Conservation (phyloP, 2,113 vertebrate genomes). For the Apus apus region DNA sequence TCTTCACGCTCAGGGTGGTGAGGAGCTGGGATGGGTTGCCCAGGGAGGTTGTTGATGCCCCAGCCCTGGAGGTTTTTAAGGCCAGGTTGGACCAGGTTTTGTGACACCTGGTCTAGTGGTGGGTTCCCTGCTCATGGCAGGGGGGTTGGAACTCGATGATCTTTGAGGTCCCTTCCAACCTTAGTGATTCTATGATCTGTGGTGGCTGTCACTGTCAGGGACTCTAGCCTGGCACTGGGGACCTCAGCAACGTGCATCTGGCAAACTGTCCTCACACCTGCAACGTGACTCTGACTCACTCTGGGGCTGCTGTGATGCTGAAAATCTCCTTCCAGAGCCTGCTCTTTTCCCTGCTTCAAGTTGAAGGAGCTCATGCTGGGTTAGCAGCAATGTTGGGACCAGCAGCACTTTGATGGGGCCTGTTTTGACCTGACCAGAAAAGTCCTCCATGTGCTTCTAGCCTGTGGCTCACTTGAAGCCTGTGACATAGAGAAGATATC, state of each 20-base stretch:
- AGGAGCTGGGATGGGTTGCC: too few relatives aligned
- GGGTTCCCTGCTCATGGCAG: too few relatives aligned
- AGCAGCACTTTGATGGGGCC: not conserved
- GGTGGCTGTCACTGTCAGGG: not conserved
- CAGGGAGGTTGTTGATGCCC: too few relatives aligned
- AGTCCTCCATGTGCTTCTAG: not conserved
- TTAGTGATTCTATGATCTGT: too few relatives aligned
- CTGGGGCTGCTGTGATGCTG: fast-evolving
- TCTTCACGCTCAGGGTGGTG: too few relatives aligned
- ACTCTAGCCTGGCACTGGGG: not conserved
- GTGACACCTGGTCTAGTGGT: too few relatives aligned
- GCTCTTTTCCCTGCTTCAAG: not conserved
- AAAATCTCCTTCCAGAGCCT: not conserved
- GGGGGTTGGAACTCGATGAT: too few relatives aligned
- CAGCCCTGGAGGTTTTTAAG: too few relatives aligned
- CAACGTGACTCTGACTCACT: not conserved
- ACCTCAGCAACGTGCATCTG: not conserved
- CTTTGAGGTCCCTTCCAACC: too few relatives aligned
- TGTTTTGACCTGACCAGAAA: not conserved
- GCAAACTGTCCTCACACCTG: not conserved
- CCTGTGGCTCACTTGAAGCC: not conserved
- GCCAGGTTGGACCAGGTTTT: too few relatives aligned
- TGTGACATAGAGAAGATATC: too few relatives aligned
- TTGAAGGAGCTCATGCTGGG: not conserved
- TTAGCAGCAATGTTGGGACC: not conserved